Conservation (phyloP, 2,113 vertebrate genomes). For the Ondatra zibethicus region DNA sequence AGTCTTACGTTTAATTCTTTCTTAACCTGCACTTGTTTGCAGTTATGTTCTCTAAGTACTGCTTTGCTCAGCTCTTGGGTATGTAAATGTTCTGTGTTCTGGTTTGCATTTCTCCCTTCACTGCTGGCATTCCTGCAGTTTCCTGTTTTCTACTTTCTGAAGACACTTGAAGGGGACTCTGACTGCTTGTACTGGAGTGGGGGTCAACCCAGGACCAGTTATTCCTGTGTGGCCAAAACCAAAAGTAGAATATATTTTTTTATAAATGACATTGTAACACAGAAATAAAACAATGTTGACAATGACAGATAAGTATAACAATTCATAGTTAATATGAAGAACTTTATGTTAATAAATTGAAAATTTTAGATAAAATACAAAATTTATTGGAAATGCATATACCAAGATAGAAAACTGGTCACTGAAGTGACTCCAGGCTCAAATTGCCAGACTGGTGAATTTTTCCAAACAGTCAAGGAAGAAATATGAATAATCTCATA, state of each 20-base stretch:
- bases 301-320: neutral
- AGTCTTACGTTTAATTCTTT: neutral
- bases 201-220: neutral
- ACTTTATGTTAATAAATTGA: neutral
- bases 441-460: neutral
- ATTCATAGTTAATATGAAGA: neutral
- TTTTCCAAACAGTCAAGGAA: constrained; percentile 19
- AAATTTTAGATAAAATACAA: constrained; percentile 11
- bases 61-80: neutral
- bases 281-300: neutral
- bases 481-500: constrained; percentile 2
- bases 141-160: constrained; percentile 25
- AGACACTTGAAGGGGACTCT: neutral
- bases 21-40: neutral
- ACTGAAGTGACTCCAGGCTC: neutral
- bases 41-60: neutral
- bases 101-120: neutral
- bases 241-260: constrained; percentile 10
- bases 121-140: neutral
- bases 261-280: neutral
- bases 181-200: neutral
- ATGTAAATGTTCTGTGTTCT: neutral
- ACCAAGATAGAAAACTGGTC: constrained; percentile 24
- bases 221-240: neutral
- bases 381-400: neutral